phyloP scores from a whole-genome alignment of 2,797 vertebrate genomes.

The Coranthus polyacanthus region DNA sequence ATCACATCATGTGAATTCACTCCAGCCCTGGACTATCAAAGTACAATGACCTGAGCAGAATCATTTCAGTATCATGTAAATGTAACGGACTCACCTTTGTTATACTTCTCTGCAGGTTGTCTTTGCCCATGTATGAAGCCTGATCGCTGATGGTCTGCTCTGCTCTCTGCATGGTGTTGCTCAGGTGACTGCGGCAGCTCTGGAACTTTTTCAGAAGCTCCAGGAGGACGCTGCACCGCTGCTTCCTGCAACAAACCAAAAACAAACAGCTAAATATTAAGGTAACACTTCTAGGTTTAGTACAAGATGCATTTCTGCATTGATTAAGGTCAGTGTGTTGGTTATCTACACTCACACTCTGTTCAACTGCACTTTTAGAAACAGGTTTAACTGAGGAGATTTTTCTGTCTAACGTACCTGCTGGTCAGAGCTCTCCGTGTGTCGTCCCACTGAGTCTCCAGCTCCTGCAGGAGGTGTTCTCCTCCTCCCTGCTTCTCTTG shows the following conservation, averaged over 20 bases:
- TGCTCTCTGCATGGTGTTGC: constrained; percentile 89
- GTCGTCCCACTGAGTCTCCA: constrained; percentile 87
- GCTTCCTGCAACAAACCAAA: constrained; percentile 81
- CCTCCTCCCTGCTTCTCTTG: constrained; percentile 74
- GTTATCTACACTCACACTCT: too few species aligned
- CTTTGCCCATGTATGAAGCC: constrained; percentile 93
- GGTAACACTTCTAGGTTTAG: background rate
- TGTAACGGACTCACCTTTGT: constrained; percentile 80
- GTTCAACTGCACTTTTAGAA: too few species aligned
- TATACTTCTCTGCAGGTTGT: constrained; percentile 91
- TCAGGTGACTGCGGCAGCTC: constrained; percentile 86
- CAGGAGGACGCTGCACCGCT: constrained; percentile 86
- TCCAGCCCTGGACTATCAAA: too few species aligned
- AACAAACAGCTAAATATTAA: too few species aligned
- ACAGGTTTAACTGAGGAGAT: background rate
- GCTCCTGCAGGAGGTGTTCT: constrained; percentile 72
- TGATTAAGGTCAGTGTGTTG: too few species aligned
- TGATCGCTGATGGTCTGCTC: constrained; percentile 88
- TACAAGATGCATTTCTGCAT: background rate
- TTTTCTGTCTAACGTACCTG: constrained; percentile 77
- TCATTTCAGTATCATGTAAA: too few species aligned
- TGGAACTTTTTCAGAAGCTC: constrained; percentile 94
- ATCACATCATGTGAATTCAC: too few species aligned
- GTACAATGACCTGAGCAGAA: too few species aligned
- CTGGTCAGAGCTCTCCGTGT: constrained; percentile 84